Evolutionary conservation across 2,888 invertebrate species (phyloP).

Genomic region (Apotomis turbidana): DNA sequence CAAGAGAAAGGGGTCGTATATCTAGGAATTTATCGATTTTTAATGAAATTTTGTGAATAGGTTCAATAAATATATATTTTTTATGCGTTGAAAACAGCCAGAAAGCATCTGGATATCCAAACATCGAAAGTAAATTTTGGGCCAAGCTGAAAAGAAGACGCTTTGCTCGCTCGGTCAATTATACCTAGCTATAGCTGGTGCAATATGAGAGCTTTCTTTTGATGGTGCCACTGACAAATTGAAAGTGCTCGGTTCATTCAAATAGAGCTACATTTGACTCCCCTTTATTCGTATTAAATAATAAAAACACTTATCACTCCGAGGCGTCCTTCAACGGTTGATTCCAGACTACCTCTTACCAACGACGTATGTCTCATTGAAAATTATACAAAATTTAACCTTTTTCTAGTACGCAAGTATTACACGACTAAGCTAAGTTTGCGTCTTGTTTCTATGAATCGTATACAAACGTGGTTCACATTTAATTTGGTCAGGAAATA

Average conservation of each 20-base stretch:
- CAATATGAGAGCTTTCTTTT: too few relatives aligned
- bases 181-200: too few relatives aligned
- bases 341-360: not conserved
- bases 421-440: not conserved
- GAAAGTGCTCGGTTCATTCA: not conserved
- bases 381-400: not conserved
- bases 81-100: too few relatives aligned
- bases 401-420: not conserved
- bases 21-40: too few relatives aligned
- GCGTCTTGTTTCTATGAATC: not conserved
- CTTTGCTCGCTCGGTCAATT: too few relatives aligned
- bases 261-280: conserved; percentile 5
- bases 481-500: not conserved
- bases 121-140: too few relatives aligned
- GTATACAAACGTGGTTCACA: not conserved
- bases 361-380: not conserved
- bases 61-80: too few relatives aligned
- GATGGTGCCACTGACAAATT: too few relatives aligned
- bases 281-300: not conserved
- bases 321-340: not conserved
- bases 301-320: not conserved
- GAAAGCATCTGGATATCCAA: too few relatives aligned
- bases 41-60: too few relatives aligned
- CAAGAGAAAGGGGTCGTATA: too few relatives aligned
- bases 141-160: too few relatives aligned